Evolutionary conservation across 2,797 vertebrate genomes (phyloP), one percentile per base, ranked within the genome.

Genomic region (Enteromius argenteus): DNA sequence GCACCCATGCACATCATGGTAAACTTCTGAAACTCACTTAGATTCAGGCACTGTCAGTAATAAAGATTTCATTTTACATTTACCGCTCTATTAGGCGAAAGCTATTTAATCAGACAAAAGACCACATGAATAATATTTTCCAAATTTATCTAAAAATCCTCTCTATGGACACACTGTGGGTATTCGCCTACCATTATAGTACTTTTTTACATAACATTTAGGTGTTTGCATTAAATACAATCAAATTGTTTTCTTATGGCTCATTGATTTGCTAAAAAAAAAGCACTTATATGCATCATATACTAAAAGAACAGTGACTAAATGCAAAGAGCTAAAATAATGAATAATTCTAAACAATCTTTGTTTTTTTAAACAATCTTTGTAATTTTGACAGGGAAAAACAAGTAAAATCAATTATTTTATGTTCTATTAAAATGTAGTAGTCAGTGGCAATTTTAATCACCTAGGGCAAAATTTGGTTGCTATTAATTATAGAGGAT

Each of bases 11-110:
- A 89, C 19, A 81, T 72, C 69, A 79, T 71, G 42, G 80, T 67
- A n/a, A 89, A 87, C 84, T 76, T 86, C 79, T 86, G 81, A 44
- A 84, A 84, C 73, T 89, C 79, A 8, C 86, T 77, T 17, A 84
- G 84, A 76, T 78, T 79, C 51, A 89, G 81, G 19, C 66, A 8
- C 84, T 85, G 67, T 30, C 8, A 80, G 72, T 32, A 44, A 75
- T 53, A 39, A 3, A 64, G 60, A 44, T 74, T 49, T 62, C 4
- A 49, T 62, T 72, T 66, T 7, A 64, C 15, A 46, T 49, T 39
- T 42, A 35, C 14, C 37, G 2, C 1, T n/a, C 11, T 14, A 1
- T 75, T 39, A 37, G 56, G 32, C 51, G 23, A 13, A 76, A 39
- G 19, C 15, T n/a, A 58, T 14, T 58, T 39, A 17, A n/a, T 56